phyloP scores from a whole-genome alignment of 2,113 vertebrate species.

The Crotalus tigris region DNA sequence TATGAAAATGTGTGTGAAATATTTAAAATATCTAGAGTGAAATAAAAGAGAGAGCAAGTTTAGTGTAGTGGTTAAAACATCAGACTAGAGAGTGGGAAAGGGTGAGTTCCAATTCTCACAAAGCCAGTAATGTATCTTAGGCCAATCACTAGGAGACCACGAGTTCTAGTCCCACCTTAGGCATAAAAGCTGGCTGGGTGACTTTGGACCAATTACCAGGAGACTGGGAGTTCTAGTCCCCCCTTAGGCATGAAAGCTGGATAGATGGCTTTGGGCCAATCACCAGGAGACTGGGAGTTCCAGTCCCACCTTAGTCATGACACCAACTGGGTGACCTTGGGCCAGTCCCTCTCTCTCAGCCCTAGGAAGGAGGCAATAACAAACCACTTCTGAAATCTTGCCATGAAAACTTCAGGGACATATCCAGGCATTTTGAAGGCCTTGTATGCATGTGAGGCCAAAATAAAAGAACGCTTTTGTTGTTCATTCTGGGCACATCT shows the following conservation, averaged over 20 bases:
- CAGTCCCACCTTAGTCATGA: too few relatives aligned
- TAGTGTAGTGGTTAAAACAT: background rate
- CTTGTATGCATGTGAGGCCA: background rate
- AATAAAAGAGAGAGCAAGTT: background rate
- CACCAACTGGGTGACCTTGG: background rate
- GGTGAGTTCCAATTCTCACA: too few relatives aligned
- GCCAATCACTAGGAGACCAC: too few relatives aligned
- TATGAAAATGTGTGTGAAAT: background rate
- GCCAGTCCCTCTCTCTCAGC: background rate
- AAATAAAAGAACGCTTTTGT: background rate
- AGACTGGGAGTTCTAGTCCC: too few relatives aligned
- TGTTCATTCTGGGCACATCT: background rate
- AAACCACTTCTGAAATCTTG: background rate
- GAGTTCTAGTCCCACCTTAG: too few relatives aligned
- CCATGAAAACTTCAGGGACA: background rate
- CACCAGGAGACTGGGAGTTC: too few relatives aligned
- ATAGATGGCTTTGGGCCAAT: too few relatives aligned
- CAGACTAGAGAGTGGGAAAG: background rate
- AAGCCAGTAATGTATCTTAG: too few relatives aligned
- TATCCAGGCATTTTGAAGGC: background rate
- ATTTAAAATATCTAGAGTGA: background rate
- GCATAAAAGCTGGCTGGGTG: too few relatives aligned
- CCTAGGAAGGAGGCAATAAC: background rate
- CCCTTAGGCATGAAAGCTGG: accelerated
- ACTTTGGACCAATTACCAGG: too few relatives aligned